Evolutionary conservation across 2,797 vertebrate genomes (phyloP), one percentile per base, ranked within the genome.

Genomic region (Oreochromis mossambicus): DNA sequence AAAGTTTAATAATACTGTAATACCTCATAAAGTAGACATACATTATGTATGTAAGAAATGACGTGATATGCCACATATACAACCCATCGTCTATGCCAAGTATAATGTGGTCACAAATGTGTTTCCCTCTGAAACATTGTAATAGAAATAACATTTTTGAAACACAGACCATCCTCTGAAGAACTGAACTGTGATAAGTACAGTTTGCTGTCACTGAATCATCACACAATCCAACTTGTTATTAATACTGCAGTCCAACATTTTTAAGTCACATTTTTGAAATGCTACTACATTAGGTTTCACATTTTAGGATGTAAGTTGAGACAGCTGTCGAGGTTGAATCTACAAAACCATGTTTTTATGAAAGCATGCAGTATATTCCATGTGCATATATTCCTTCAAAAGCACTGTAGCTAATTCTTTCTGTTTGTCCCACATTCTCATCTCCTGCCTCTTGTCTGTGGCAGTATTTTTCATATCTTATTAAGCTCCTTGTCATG

Each of bases 261-360:
- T 73, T 73, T 48, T 19, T 73, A 73, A 29, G 41, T 32, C 15
- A 17, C 43, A 29, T 29, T 73, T 75, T 50, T 75, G 2, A 75
- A 75, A 73, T 29, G 4, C 24, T 29, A 8, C 41, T 5, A 29
- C 41, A 48, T 19, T 48, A 73, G 26, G 19, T 29, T 73, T 48
- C 19, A 75, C 15, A 50, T 50, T 32, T 75, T 32, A 19, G 43
- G 43, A 48, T 32, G 26, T 50, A 7, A 32, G 43, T 48, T n/a
- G 26, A 8, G 26, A 50, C 43, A 19, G 24, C 6, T 75, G 43
- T n/a, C 0, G 2, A 13, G 1, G 10, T 19, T 0, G 6, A 29
- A 17, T 73, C 14, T 46, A 46, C 24, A 73, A 48, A 75, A 75
- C 43, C 70, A 32, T 1, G 10, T 1, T 75, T 75, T 75, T 11